phyloP scores from a whole-genome alignment of 2,113 vertebrate species.

The Mustelus asterias region DNA sequence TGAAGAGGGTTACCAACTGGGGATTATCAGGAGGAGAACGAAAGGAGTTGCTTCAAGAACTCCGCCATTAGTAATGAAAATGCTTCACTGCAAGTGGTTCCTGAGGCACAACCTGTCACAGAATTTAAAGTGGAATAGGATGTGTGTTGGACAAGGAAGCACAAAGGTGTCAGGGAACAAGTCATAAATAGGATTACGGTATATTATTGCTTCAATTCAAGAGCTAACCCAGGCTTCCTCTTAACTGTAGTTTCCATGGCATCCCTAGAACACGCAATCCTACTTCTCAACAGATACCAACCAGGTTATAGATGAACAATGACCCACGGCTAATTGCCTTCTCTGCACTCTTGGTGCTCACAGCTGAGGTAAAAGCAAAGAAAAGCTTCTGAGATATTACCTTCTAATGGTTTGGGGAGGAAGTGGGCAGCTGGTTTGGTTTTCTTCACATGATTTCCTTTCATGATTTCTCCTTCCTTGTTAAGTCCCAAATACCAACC shows the following conservation, averaged over 20 bases:
- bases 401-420: constrained; percentile 97
- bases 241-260: neutral
- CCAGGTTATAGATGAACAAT: neutral
- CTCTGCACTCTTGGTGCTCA: neutral
- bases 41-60: neutral
- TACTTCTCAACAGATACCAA: neutral
- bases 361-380: neutral
- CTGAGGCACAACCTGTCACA: neutral
- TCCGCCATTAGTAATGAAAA: neutral
- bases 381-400: constrained; percentile 52
- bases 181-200: neutral
- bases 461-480: constrained; percentile 99
- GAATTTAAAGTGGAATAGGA: neutral
- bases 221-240: neutral
- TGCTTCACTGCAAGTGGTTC: neutral
- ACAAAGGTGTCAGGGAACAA: neutral
- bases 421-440: constrained; percentile 98
- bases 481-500: constrained; percentile 98
- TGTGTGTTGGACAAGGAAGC: no score
- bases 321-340: neutral
- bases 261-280: neutral
- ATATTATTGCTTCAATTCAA: neutral
- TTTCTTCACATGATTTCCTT: constrained; percentile 98
- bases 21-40: neutral
- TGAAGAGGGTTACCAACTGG: neutral